Evolutionary conservation across 2,797 vertebrate genomes (phyloP).

Genomic region (Hypotaenidia okinawae): DNA sequence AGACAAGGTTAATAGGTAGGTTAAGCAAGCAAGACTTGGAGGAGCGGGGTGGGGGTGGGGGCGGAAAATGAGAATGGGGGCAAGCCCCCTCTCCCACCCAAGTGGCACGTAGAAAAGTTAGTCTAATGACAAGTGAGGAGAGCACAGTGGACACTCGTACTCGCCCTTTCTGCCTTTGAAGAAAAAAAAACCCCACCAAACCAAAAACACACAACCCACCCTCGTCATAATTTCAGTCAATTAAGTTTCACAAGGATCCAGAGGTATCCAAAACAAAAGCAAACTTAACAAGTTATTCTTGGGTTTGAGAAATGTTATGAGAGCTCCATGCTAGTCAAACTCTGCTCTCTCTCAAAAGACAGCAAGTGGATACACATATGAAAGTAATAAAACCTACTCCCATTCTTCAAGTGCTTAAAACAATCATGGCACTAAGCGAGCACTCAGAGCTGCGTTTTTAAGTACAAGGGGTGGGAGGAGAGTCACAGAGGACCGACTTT

Average conservation of each 20-base stretch:
- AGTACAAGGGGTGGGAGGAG: constrained; percentile 2
- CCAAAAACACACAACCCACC: neutral
- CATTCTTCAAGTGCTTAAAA: constrained; percentile 56
- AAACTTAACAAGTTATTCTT: constrained; percentile 63
- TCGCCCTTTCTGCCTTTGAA: neutral
- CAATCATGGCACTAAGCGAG: constrained; percentile 21
- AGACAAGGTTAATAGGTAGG: constrained; percentile 50
- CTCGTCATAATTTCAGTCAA: neutral
- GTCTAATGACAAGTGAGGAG: neutral
- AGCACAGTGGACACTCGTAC: neutral
- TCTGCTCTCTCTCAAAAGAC: constrained; percentile 1
- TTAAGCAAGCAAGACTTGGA: constrained; percentile 32
- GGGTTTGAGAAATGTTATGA: constrained; percentile 33
- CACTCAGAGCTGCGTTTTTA: constrained; percentile 9
- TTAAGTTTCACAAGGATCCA: constrained; percentile 43
- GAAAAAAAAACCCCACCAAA: neutral
- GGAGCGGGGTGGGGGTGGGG: too few relatives aligned
- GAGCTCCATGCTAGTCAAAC: constrained; percentile 6
- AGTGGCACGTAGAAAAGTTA: neutral
- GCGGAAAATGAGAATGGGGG: neutral
- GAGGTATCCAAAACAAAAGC: constrained; percentile 60
- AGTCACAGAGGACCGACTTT: neutral
- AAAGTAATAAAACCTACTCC: constrained; percentile 55
- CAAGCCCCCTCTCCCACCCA: neutral
- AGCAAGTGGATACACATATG: constrained; percentile 48